phyloP scores from a whole-genome alignment of 2,888 invertebrate species.

The Alsophila aescularia region DNA sequence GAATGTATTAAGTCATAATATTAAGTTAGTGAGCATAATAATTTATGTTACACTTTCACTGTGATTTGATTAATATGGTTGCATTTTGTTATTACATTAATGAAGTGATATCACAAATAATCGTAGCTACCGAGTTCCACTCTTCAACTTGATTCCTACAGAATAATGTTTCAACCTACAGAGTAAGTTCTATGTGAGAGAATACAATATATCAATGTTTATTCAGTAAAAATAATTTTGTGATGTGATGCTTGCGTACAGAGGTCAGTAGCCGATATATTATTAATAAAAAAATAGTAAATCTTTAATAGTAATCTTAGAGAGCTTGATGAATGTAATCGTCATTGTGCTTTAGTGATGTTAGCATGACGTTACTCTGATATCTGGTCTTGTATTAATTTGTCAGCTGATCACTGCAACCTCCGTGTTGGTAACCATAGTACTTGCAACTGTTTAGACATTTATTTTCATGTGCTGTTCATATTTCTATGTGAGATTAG shows the following conservation, averaged over 20 bases:
- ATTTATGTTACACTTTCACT: constrained; percentile 75
- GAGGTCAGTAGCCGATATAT: constrained; percentile 76
- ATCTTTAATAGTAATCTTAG: constrained; percentile 76
- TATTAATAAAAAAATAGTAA: constrained; percentile 68
- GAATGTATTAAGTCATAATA: constrained; percentile 76
- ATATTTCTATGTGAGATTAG: constrained; percentile 64
- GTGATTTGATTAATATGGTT: constrained; percentile 78
- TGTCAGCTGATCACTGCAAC: constrained; percentile 42
- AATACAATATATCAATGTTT: constrained; percentile 38
- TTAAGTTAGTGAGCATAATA: constrained; percentile 79
- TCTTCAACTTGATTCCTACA: constrained; percentile 34
- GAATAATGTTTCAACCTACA: constrained; percentile 26
- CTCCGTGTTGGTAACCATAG: constrained; percentile 31
- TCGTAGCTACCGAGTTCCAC: constrained; percentile 32
- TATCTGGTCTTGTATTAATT: constrained; percentile 62
- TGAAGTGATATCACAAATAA: constrained; percentile 47
- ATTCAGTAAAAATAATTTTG: constrained; percentile 56
- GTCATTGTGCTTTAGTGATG: constrained; percentile 83
- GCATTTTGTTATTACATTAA: constrained; percentile 63
- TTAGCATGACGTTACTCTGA: constrained; percentile 78
- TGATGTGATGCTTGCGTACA: constrained; percentile 77
- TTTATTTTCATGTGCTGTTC: constrained; percentile 51
- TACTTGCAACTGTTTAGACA: constrained; percentile 9
- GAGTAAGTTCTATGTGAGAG: constrained; percentile 24
- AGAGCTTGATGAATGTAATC: constrained; percentile 82